These are phyloP conservation scores for Megaleporinus macrocephalus DNA, from an alignment of 2,113 vertebrate species.

Conservation along the genomic window DNA sequence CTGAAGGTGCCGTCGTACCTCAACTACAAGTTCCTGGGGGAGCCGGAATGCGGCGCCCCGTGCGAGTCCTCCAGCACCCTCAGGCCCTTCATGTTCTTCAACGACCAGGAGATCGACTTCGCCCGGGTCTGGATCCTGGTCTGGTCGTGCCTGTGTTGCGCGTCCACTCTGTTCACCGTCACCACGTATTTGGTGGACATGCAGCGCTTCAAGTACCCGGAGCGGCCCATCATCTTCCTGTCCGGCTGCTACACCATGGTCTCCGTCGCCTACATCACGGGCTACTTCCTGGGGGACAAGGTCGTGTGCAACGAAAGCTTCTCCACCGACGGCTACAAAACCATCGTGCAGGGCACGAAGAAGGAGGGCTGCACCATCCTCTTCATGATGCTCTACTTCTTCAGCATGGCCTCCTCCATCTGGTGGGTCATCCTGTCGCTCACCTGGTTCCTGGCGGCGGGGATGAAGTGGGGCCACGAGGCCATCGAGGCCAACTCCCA, in stretches of 20 bases:
- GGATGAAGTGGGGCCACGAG: conserved; percentile 99
- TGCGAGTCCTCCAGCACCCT: conserved; percentile 87
- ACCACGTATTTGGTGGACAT: conserved; percentile 97
- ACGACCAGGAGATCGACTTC: conserved; percentile 90
- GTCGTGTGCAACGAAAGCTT: conserved; percentile 94
- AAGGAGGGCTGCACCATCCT: conserved; percentile 98
- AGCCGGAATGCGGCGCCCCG: conserved; percentile 90
- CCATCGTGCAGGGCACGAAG: conserved; percentile 95
- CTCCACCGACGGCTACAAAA: conserved; percentile 86
- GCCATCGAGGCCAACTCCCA: conserved; percentile 97
- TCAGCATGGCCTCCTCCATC: conserved; percentile 98
- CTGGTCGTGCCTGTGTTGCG: conserved; percentile 94
- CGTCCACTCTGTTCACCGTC: conserved; percentile 95
- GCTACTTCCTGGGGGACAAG: conserved; percentile 91
- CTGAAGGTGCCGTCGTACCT: conserved; percentile 93
- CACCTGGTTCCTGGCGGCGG: conserved; percentile 96
- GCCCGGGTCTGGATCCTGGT: conserved; percentile 96
- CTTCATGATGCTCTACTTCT: conserved; percentile 99
- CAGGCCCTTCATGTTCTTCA: conserved; percentile 95
- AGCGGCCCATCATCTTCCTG: conserved; percentile 95
- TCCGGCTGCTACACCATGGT: conserved; percentile 99
- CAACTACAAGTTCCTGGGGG: conserved; percentile 92
- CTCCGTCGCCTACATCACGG: conserved; percentile 95
- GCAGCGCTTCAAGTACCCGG: conserved; percentile 96
- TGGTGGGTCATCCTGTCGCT: conserved; percentile 99